Evolutionary conservation across 2,797 vertebrate species (phyloP), one percentile per base, ranked within the genome.

Genomic region (Onychomys leucogaster): DNA sequence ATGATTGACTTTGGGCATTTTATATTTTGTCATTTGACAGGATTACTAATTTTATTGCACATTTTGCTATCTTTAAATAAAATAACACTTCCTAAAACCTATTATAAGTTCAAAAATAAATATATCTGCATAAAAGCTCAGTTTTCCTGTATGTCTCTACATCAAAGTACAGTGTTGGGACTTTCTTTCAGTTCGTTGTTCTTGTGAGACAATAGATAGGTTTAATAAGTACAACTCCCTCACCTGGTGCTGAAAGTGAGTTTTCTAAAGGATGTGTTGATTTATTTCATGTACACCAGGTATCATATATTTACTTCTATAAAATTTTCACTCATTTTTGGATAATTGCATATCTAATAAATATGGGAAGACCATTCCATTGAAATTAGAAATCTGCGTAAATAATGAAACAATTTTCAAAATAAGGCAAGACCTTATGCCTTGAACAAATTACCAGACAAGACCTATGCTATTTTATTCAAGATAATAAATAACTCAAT

Each of bases 401-500:
- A 90, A 71, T 49, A 85, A 94, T 96, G 98, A 95, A 61, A 96
- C 88, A 96, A 46, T 97, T 83, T 92, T 98, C 96, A 97, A 98
- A 98, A 95, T 94, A 89, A 98, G 73, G 84, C 75, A 96, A 98
- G 98, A 98, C 63, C 95, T 97, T 94, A 90, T 96, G 92, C 85
- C 96, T 98, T 96, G 87, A 98, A 98, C 46, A 98, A 98, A 98
- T 71, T 63, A 96, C 95, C 75, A 95, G 96, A 97, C 82, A 97
- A 97, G 98, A 97, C 96, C 6, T 65, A 96, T 78, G 86, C 65
- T 96, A 97, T 96, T 97, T 98, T 96, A 97, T 97, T 98, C 96
- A 95, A 93, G 97, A 98, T 98, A 98, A 98, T 97, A 98, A 98
- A 97, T 91, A 95, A 63, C 61, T 84, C 94, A 46, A 41, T 97